Percentiles rank a stretch among this genome's conserved stretches.
phyloP scores from a whole-genome alignment of 2,888 invertebrate genomes.

The Hermaeophaga mercurialis region DNA sequence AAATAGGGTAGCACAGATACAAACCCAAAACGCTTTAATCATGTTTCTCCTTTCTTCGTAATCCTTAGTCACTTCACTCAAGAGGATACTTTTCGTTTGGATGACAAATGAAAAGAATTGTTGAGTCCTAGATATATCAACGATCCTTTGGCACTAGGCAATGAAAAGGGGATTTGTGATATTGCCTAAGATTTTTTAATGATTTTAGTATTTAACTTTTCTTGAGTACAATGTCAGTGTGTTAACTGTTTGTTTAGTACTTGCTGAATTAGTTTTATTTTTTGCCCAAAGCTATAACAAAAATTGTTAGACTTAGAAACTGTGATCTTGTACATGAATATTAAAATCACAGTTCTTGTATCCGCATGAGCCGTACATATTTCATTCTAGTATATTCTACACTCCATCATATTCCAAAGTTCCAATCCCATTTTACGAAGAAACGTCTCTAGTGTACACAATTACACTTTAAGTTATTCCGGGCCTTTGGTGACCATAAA shows the following conservation, averaged over 20 bases:
- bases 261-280: too few relatives aligned
- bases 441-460: conserved; percentile 20
- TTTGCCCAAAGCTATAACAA: too few relatives aligned
- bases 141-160: too few relatives aligned
- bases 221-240: too few relatives aligned
- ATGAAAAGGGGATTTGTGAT: too few relatives aligned
- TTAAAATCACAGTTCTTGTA: conserved; percentile 12
- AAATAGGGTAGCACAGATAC: conserved; percentile 20
- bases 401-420: not conserved
- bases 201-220: too few relatives aligned
- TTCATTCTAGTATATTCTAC: conserved; percentile 10
- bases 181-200: too few relatives aligned
- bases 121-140: not conserved
- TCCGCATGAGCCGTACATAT: conserved; percentile 14
- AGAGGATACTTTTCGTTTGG: conserved; percentile 1
- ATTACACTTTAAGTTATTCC: conserved; percentile 24
- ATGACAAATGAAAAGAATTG: not conserved
- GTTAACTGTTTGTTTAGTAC: too few relatives aligned
- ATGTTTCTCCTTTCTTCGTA: conserved; percentile 3
- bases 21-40: conserved; percentile 12
- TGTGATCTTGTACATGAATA: too few relatives aligned
- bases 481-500: conserved; percentile 25
- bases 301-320: too few relatives aligned
- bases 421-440: conserved; percentile 10
- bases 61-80: conserved; percentile 1